A percentile compares a stretch with the other conserved stretches of the same genome.
Conservation (phyloP, 2,888 invertebrate species). For the Coleophora flavipennella region DNA sequence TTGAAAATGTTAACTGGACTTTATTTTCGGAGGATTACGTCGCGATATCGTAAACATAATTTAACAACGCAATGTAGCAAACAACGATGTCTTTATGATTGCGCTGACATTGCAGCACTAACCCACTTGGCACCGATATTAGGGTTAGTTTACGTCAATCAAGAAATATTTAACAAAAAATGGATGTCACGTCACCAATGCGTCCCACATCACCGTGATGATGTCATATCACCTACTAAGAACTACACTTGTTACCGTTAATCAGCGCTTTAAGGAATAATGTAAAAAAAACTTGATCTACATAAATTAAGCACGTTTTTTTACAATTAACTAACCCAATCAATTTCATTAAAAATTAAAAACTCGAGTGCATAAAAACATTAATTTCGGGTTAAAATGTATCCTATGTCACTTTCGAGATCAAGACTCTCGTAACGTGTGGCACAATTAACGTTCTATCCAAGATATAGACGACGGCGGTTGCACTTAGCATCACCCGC, state of each 20-base stretch:
- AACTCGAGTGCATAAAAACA: too few relatives aligned
- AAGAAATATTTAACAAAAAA: constrained; percentile 39
- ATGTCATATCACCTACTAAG: constrained; percentile 25
- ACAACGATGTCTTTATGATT: constrained; percentile 41
- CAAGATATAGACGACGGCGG: too few relatives aligned
- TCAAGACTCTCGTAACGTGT: too few relatives aligned
- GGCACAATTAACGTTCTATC: too few relatives aligned
- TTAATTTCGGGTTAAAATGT: too few relatives aligned
- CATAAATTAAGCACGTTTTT: constrained; percentile 33
- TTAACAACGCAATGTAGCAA: constrained; percentile 26
- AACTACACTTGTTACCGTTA: constrained; percentile 4
- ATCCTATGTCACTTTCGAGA: too few relatives aligned
- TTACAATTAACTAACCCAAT: too few relatives aligned
- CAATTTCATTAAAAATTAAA: too few relatives aligned
- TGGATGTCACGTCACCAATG: constrained; percentile 18
- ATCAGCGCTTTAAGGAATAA: constrained; percentile 17
- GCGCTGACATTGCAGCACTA: constrained; percentile 61
- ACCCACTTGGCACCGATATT: constrained; percentile 54
- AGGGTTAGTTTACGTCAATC: constrained; percentile 50
- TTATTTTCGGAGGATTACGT: too few relatives aligned
- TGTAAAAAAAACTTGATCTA: constrained; percentile 18
- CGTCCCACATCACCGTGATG: constrained; percentile 15
- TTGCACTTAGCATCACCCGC: too few relatives aligned
- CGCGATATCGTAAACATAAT: constrained; percentile 32
- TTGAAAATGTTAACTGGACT: too few relatives aligned